phyloP scores from a whole-genome alignment of 2,797 vertebrate species.

The Lindbergichthys nudifrons region DNA sequence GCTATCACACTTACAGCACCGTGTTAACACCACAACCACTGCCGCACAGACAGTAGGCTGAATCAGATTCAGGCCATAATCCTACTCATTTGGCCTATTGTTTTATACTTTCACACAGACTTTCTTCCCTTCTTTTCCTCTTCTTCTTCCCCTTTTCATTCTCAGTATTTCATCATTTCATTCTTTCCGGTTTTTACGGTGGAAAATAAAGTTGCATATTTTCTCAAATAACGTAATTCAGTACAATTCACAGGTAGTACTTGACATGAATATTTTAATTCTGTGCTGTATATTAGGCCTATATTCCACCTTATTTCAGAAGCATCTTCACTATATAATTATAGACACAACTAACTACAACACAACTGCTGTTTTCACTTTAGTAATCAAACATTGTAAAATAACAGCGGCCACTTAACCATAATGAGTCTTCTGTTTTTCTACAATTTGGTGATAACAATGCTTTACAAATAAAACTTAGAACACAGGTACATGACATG shows the following conservation, averaged over 20 bases:
- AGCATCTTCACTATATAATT: background rate
- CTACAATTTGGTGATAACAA: background rate
- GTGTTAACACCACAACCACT: conserved; percentile 78
- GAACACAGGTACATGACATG: background rate
- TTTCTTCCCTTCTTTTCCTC: conserved; percentile 15
- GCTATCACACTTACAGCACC: conserved; percentile 79
- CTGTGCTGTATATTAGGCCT: background rate
- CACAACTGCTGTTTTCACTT: background rate
- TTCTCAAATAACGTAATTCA: background rate
- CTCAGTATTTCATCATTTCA: background rate
- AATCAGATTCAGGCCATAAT: conserved; percentile 62
- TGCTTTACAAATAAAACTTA: background rate
- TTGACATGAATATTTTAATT: background rate
- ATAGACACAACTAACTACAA: background rate
- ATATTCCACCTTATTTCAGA: background rate
- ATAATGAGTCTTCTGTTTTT: background rate
- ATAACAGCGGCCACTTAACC: background rate
- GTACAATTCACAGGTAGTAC: background rate
- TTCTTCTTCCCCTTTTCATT: background rate
- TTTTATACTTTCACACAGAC: conserved; percentile 37
- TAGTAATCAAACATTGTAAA: background rate
- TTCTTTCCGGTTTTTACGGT: background rate
- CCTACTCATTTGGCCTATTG: conserved; percentile 51
- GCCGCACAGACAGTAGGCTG: conserved; percentile 66
- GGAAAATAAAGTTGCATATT: background rate